Evolutionary conservation across 2,113 vertebrate species (phyloP), one percentile per base, ranked within the genome.

Genomic region (Hymenochirus boettgeri): DNA sequence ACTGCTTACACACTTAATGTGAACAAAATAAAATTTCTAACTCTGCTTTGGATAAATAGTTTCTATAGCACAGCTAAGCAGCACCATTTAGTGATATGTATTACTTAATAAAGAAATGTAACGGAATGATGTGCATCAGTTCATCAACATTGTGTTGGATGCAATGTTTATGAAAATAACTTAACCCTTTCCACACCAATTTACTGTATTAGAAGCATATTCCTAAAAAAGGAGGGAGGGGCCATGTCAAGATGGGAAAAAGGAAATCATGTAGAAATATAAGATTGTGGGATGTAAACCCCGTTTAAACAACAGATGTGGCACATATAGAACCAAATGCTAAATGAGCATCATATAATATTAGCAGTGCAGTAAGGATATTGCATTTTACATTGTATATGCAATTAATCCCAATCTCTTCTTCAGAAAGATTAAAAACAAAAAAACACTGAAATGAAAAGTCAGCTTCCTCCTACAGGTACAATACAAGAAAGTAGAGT

Each of bases 261-360:
- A n/a, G n/a, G n/a, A n/a, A n/a, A n/a, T n/a, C n/a, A n/a, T n/a
- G n/a, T n/a, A n/a, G n/a, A n/a, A n/a, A n/a, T n/a, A n/a, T n/a
- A n/a, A 33, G 7, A 33, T 4, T 2, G 24, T 26, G 50, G 31
- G 8, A 5, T 15, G 35, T 62, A 25, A 39, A 39, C 13, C 61
- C 48, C 18, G 27, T 15, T 4, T 42, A 19, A 10, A 53, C 23
- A 29, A 57, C 18, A 9, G 57, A 9, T 65, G 57, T 65, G 62
- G 62, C 62, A 65, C 62, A 57, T 57, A 24, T 57, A 29, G 51
- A 55, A 18, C 46, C 35, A 12, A 23, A 58, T 18, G 18, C 24
- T 22, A 21, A 39, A 15, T 3, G 5, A 6, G 26, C 18, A 35
- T 22, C 13, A 21, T 45, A 31, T n/a, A 60, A 26, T n/a, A n/a